Evolutionary conservation across 2,888 invertebrate genomes (phyloP).

Genomic region (Phengaris alcon): DNA sequence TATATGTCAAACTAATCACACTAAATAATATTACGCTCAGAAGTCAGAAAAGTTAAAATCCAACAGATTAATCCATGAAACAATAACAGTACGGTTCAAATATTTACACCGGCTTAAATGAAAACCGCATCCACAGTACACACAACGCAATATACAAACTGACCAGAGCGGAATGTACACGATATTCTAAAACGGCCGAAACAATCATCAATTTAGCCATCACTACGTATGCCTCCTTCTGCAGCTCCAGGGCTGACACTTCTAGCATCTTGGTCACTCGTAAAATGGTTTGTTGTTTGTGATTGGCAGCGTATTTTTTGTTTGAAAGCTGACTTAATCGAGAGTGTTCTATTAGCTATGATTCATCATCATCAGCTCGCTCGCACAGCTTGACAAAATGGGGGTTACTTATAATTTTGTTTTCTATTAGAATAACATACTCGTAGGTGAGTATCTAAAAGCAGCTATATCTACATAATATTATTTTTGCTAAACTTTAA

Average conservation of each 20-base stretch:
- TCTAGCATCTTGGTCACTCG: not conserved
- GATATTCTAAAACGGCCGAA: conserved; percentile 58
- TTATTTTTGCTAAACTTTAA: too few species aligned
- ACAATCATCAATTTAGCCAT: conserved; percentile 68
- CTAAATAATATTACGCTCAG: not conserved
- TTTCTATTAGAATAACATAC: too few species aligned
- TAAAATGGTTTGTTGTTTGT: too few species aligned
- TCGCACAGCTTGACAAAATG: too few species aligned
- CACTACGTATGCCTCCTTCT: conserved; percentile 41
- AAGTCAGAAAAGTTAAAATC: not conserved
- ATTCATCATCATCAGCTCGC: too few species aligned
- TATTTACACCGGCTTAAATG: not conserved
- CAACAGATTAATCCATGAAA: not conserved
- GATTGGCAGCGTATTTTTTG: too few species aligned
- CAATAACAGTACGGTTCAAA: conserved; percentile 21
- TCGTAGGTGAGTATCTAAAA: too few species aligned
- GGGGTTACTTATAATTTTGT: too few species aligned
- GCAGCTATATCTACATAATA: too few species aligned
- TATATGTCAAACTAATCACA: not conserved
- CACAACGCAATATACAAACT: conserved; percentile 23
- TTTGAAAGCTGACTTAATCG: too few species aligned
- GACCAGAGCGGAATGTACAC: conserved; percentile 33
- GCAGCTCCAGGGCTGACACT: conserved; percentile 30
- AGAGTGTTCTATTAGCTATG: too few species aligned
- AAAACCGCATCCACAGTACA: conserved; percentile 32